These are phyloP conservation scores for Oxygymnocypris stewartii DNA, from an alignment of 2,113 vertebrate genomes.

Conservation along the genomic window DNA sequence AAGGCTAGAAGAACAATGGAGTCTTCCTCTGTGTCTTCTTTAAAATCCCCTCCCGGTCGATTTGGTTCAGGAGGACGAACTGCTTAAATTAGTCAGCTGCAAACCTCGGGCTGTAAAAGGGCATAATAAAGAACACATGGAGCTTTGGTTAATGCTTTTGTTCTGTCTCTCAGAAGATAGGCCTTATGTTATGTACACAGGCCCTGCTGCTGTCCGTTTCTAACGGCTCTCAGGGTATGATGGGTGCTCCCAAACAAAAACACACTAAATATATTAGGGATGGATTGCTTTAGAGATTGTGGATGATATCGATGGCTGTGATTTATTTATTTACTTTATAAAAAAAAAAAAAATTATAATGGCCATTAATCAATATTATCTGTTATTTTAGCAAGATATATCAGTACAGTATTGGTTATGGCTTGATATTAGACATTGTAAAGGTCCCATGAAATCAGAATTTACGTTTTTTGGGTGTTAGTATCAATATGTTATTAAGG, in stretches of 20 bases:
- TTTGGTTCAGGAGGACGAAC: constrained; percentile 31
- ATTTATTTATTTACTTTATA: neutral
- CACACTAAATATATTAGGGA: neutral
- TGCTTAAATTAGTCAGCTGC: constrained; percentile 40
- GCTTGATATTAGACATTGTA: neutral
- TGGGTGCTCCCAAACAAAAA: neutral
- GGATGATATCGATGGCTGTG: neutral
- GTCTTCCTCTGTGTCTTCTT: neutral
- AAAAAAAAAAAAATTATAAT: neutral
- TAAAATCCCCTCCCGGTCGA: constrained; percentile 8
- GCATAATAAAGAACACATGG: constrained; percentile 46
- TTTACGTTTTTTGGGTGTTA: too few relatives aligned
- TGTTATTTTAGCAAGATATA: neutral
- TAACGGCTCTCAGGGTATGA: constrained; percentile 57
- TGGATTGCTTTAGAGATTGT: neutral
- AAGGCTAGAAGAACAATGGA: constrained; percentile 47
- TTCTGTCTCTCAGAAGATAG: neutral
- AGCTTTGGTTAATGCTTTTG: constrained; percentile 22
- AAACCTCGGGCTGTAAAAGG: constrained; percentile 24
- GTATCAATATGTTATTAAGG: too few relatives aligned
- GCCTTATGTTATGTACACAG: constrained; percentile 1
- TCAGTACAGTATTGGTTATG: neutral
- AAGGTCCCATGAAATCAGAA: too few relatives aligned
- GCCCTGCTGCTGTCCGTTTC: neutral
- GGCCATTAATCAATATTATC: neutral